phyloP scores from a whole-genome alignment of 1,140 invertebrate species.

The Drosophila tani region DNA sequence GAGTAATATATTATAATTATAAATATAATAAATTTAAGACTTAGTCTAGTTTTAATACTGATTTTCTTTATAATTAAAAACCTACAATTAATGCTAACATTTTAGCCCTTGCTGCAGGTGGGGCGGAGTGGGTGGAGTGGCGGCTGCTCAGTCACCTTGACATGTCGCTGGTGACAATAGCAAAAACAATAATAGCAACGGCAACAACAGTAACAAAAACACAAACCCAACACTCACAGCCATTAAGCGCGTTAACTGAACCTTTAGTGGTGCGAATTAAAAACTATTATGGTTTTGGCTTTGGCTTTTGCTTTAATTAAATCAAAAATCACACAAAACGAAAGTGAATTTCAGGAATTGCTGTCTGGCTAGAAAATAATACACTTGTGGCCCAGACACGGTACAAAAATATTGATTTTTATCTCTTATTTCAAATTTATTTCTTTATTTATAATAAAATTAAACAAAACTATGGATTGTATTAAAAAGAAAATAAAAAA shows the following conservation, averaged over 20 bases:
- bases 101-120: neutral
- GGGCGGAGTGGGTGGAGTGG: slow-evolving; percentile 24
- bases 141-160: slow-evolving; percentile 64
- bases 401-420: neutral
- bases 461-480: too few relatives aligned
- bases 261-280: slow-evolving; percentile 56
- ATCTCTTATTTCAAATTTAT: too few relatives aligned
- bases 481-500: too few relatives aligned
- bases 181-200: slow-evolving; percentile 7
- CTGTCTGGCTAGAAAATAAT: slow-evolving; percentile 12
- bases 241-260: slow-evolving; percentile 15
- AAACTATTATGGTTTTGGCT: slow-evolving; percentile 56
- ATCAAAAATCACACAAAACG: slow-evolving; percentile 44
- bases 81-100: neutral
- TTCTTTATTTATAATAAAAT: too few relatives aligned
- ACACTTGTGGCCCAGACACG: neutral
- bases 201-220: neutral
- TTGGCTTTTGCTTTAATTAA: slow-evolving; percentile 21
- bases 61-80: neutral
- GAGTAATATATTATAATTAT: too few relatives aligned
- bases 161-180: slow-evolving; percentile 59
- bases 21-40: neutral
- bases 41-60: too few relatives aligned
- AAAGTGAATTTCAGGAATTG: slow-evolving; percentile 71
- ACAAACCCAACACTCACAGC: neutral